phyloP scores from a whole-genome alignment of 2,888 invertebrate species.

The Sipha maydis region DNA sequence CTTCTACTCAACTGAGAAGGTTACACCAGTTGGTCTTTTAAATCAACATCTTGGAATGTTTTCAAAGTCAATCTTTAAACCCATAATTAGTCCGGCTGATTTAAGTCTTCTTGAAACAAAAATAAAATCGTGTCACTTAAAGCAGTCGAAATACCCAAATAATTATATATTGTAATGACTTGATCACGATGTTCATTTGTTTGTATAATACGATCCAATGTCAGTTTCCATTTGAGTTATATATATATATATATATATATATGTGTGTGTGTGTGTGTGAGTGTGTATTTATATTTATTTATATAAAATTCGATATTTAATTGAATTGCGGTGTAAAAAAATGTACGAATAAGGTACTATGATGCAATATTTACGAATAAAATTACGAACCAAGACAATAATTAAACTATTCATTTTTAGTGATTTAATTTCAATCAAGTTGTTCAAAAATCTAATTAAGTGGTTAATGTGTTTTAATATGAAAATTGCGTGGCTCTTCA shows the following conservation, averaged over 20 bases:
- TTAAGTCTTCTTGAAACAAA: slow-evolving; percentile 21
- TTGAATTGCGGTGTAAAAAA: no score
- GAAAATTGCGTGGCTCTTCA: no score
- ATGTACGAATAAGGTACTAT: no score
- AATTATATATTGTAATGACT: slow-evolving; percentile 16
- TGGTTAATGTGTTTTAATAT: no score
- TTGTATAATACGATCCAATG: not conserved
- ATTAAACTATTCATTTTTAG: no score
- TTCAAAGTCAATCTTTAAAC: slow-evolving; percentile 10
- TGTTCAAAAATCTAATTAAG: no score
- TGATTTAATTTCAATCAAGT: no score
- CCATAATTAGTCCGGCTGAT: slow-evolving; percentile 13
- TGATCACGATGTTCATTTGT: slow-evolving; percentile 33
- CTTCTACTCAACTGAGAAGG: not conserved
- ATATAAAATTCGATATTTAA: no score
- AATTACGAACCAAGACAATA: no score
- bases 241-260: not conserved
- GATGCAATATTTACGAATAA: no score
- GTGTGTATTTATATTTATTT: no score
- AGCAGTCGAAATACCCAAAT: not conserved
- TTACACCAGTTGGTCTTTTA: not conserved
- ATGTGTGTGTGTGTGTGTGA: no score
- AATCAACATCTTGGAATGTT: slow-evolving; percentile 26
- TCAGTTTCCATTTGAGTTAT: slow-evolving; percentile 4
- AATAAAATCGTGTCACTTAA: slow-evolving; percentile 35